phyloP scores from a whole-genome alignment of 2,113 vertebrate genomes.

The Gobio gobio region DNA sequence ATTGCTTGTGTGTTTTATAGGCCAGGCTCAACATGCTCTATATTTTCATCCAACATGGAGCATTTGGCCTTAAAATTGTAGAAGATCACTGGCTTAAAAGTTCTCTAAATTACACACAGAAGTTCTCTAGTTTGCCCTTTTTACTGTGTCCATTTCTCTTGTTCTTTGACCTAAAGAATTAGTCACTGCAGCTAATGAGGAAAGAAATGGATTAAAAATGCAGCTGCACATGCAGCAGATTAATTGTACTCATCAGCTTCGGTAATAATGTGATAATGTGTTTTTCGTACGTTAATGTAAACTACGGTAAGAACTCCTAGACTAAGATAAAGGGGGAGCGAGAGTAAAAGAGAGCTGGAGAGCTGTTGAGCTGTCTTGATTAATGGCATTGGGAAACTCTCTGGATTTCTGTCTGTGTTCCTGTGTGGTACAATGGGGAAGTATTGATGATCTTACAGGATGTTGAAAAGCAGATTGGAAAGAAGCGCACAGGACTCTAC shows the following conservation, averaged over 20 bases:
- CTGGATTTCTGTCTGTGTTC: constrained; percentile 19
- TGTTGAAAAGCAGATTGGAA: constrained; percentile 10
- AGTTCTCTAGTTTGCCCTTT: not conserved
- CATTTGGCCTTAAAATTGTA: not conserved
- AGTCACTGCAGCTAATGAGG: constrained; percentile 26
- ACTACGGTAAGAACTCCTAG: constrained; percentile 6
- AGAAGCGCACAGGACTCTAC: not conserved
- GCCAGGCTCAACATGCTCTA: not conserved
- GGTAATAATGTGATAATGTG: constrained; percentile 26
- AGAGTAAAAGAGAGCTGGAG: not conserved
- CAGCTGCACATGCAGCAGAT: constrained; percentile 14
- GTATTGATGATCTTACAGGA: constrained; percentile 24
- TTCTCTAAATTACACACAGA: not conserved
- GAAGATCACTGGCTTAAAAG: not conserved
- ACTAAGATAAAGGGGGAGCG: not conserved
- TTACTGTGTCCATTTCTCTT: constrained; percentile 17
- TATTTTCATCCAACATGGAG: not conserved
- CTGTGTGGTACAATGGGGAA: constrained; percentile 1
- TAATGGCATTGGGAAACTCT: constrained; percentile 19
- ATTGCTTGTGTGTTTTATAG: not conserved
- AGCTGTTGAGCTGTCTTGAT: not conserved
- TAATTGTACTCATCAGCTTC: constrained; percentile 24
- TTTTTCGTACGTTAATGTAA: constrained; percentile 15
- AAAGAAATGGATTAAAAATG: not conserved
- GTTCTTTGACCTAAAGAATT: constrained; percentile 21